A percentile compares a stretch with the other conserved stretches of the same genome.
These are phyloP conservation scores for Gasteruption jaculator DNA, from an alignment of 2,888 invertebrate genomes.

Conservation along the genomic window DNA sequence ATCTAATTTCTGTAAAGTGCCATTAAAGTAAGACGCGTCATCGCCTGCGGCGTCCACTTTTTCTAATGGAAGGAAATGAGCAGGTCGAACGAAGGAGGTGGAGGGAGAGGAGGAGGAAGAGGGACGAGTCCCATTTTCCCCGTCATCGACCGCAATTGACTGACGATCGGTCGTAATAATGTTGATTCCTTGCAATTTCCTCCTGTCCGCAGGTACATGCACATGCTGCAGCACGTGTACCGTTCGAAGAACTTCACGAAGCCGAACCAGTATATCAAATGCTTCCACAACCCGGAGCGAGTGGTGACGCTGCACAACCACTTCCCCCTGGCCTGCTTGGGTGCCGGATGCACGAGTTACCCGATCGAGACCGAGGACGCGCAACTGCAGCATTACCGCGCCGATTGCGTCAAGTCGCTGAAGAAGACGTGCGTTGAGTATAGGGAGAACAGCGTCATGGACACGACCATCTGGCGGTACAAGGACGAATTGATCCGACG, in stretches of 20 bases:
- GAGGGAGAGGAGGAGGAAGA: too few species aligned
- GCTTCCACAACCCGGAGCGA: conserved; percentile 88
- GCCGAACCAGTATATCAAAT: conserved; percentile 89
- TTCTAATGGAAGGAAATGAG: too few species aligned
- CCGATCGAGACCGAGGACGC: conserved; percentile 78
- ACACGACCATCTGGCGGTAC: conserved; percentile 85
- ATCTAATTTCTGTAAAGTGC: too few species aligned
- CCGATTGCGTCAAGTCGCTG: conserved; percentile 84
- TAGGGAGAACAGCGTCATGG: conserved; percentile 75
- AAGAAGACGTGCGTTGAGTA: conserved; percentile 81
- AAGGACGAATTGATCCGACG: conserved; percentile 70
- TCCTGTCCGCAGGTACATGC: conserved; percentile 63
- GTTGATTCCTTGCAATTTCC: too few species aligned
- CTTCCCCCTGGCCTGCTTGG: conserved; percentile 84
- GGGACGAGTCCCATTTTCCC: too few species aligned
- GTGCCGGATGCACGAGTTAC: conserved; percentile 76
- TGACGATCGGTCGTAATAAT: too few species aligned
- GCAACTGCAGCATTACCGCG: conserved; percentile 89
- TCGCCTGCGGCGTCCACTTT: too few species aligned
- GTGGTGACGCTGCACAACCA: conserved; percentile 89
- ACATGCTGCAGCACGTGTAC: conserved; percentile 91
- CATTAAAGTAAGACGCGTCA: too few species aligned
- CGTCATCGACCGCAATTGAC: too few species aligned
- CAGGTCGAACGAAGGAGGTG: too few species aligned
- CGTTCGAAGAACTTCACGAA: conserved; percentile 87